Conservation (phyloP, 2,113 vertebrate genomes). For the Panurus biarmicus region DNA sequence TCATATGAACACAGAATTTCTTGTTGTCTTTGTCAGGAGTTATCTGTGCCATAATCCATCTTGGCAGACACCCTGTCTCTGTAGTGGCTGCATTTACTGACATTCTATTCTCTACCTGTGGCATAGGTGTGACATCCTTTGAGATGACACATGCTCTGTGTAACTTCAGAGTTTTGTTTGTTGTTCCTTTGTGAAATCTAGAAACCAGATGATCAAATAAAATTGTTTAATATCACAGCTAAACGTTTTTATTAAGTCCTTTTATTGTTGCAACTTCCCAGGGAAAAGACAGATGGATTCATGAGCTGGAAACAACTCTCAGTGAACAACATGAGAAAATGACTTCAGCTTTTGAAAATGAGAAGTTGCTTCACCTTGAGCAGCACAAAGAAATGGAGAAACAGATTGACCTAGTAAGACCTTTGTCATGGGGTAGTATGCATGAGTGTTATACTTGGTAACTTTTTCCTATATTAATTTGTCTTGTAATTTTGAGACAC, state of each 20-base stretch:
- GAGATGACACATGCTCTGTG: neutral
- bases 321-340: conserved; percentile 76
- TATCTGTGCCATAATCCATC: neutral
- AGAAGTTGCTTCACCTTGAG: conserved; percentile 72
- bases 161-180: neutral
- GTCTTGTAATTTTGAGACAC: neutral
- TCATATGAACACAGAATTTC: neutral
- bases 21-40: neutral
- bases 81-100: neutral
- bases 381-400: conserved; percentile 81
- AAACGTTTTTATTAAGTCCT: neutral
- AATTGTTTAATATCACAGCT: neutral
- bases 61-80: neutral
- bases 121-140: neutral
- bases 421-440: neutral
- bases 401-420: conserved; percentile 80
- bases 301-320: conserved; percentile 77
- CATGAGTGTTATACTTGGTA: neutral
- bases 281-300: conserved; percentile 75
- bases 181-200: neutral
- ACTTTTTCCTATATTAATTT: neutral
- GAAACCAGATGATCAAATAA: neutral
- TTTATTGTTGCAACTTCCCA: conserved; percentile 44
- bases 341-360: conserved; percentile 78
- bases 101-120: neutral